phyloP scores from a whole-genome alignment of 2,888 invertebrate genomes.

The Drosophila formosana region DNA sequence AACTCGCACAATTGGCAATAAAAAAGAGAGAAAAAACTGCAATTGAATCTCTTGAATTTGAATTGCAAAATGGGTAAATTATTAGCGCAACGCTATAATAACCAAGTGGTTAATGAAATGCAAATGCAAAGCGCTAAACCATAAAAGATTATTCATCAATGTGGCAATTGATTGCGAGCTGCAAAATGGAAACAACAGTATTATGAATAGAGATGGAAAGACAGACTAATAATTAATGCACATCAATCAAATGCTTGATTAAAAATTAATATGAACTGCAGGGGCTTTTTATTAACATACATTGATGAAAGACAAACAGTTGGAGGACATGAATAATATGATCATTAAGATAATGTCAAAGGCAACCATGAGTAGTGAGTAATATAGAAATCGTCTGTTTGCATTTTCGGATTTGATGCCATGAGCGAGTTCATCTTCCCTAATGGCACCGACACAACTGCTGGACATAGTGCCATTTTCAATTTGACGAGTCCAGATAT shows the following conservation, averaged over 20 bases:
- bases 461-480: slow-evolving; percentile 23
- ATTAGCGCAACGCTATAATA: slow-evolving; percentile 30
- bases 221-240: background rate
- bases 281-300: no score
- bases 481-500: slow-evolving; percentile 23
- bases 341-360: background rate
- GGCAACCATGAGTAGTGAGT: background rate
- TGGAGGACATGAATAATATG: background rate
- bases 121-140: slow-evolving; percentile 47
- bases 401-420: slow-evolving; percentile 26
- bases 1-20: slow-evolving; percentile 38
- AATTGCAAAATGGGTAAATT: slow-evolving; percentile 16
- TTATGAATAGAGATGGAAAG: background rate
- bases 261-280: background rate
- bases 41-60: slow-evolving; percentile 21
- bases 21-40: slow-evolving; percentile 10
- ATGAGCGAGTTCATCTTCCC: slow-evolving; percentile 11
- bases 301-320: background rate
- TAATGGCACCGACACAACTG: slow-evolving; percentile 38
- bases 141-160: slow-evolving; percentile 26
- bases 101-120: slow-evolving; percentile 63
- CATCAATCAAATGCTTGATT: background rate
- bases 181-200: background rate
- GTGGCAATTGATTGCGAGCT: slow-evolving; percentile 1
- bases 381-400: background rate